These are phyloP conservation scores for Mobula hypostoma DNA, from an alignment of 2,113 vertebrate species.

Conservation along the genomic window DNA sequence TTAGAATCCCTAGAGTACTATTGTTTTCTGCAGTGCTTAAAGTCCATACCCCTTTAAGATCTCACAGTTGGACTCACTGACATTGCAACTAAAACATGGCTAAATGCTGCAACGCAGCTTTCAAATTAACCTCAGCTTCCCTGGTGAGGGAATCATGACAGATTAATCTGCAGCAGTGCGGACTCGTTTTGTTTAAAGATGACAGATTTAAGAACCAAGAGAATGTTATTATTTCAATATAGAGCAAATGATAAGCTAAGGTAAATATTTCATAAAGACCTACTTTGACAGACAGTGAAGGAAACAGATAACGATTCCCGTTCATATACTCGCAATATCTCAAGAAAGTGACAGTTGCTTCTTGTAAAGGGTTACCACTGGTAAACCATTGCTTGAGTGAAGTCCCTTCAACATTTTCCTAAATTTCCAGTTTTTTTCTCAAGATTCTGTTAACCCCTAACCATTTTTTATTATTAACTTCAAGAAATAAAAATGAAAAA, in stretches of 20 bases:
- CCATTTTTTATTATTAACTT: background rate
- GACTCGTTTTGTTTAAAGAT: slow-evolving; percentile 2
- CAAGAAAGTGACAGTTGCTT: background rate
- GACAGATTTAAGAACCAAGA: slow-evolving; percentile 1
- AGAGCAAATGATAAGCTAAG: background rate
- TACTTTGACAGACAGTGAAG: background rate
- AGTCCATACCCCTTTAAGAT: background rate
- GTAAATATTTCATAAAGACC: background rate
- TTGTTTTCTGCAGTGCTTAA: background rate
- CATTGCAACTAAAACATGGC: background rate
- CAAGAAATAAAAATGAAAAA: background rate
- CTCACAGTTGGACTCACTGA: slow-evolving; percentile 6
- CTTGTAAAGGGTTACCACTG: background rate
- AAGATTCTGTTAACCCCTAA: background rate
- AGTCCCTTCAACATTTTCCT: background rate
- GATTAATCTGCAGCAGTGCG: background rate
- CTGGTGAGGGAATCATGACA: background rate
- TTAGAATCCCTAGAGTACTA: background rate
- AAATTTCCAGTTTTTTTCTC: background rate
- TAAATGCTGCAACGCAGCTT: background rate
- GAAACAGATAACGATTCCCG: background rate
- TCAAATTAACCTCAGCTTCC: background rate
- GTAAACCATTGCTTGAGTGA: background rate
- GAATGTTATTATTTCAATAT: background rate
- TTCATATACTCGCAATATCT: background rate